Conservation (phyloP, 2,113 vertebrate genomes). For the Machaerirhynchus nigripectus region DNA sequence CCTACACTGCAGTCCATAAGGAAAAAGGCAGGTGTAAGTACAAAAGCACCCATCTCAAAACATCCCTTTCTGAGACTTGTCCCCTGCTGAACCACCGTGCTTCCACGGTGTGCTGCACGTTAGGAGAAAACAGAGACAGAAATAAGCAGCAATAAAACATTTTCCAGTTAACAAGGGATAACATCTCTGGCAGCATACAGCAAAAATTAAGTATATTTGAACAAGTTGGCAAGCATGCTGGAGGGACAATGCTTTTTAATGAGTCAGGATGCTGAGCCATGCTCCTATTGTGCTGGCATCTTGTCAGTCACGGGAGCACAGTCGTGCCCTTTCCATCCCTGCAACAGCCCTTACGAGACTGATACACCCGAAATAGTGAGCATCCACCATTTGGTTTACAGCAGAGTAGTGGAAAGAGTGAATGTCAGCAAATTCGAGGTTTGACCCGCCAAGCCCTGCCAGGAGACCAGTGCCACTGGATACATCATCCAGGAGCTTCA, state of each 20-base stretch:
- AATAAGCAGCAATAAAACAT: neutral
- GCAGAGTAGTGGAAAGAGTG: neutral
- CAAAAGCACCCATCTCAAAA: neutral
- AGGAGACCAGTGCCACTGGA: neutral
- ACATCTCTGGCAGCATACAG: neutral
- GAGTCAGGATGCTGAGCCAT: neutral
- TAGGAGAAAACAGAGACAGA: neutral
- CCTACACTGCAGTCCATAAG: neutral
- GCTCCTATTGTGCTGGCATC: rapidly evolving
- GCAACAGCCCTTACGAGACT: neutral
- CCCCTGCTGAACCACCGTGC: neutral
- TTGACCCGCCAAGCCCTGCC: neutral
- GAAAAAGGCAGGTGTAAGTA: neutral
- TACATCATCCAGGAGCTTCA: neutral
- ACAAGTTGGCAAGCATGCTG: neutral
- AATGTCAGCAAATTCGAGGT: neutral
- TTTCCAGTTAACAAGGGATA: neutral
- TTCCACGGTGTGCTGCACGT: neutral
- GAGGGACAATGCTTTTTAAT: neutral
- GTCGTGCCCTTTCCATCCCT: neutral
- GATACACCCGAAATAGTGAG: neutral
- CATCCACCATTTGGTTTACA: neutral
- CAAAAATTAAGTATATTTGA: neutral
- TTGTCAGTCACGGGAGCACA: rapidly evolving
- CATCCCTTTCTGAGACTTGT: neutral